Percentiles rank a stretch among this genome's conserved stretches.
phyloP scores from a whole-genome alignment of 2,113 vertebrate genomes.

The Phoxinus phoxinus region DNA sequence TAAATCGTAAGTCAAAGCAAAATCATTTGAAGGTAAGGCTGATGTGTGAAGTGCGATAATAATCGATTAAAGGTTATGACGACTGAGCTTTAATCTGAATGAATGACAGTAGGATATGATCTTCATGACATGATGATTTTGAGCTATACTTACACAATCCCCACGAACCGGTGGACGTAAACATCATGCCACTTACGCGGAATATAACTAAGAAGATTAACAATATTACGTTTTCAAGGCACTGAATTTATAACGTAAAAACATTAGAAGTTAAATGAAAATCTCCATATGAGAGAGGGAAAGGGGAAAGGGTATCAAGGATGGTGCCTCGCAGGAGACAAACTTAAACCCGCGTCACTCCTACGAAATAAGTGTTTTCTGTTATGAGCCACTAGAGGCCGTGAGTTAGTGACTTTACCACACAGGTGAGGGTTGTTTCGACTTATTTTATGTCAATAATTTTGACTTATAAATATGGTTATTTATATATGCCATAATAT shows the following conservation, averaged over 20 bases:
- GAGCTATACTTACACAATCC: constrained; percentile 74
- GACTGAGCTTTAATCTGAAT: constrained; percentile 43
- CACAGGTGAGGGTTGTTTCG: not conserved
- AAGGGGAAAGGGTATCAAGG: constrained; percentile 50
- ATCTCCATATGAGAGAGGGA: constrained; percentile 45
- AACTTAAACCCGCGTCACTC: constrained; percentile 15
- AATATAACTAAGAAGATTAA: not conserved
- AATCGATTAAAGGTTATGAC: not conserved
- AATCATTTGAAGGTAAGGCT: too few species aligned
- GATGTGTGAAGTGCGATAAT: not conserved
- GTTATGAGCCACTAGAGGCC: not conserved
- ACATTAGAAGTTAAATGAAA: constrained; percentile 65
- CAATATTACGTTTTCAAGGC: not conserved
- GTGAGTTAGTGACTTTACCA: not conserved
- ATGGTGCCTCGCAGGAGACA: constrained; percentile 52
- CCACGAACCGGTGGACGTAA: constrained; percentile 77
- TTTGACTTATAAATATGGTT: too few species aligned
- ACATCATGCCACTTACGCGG: constrained; percentile 64
- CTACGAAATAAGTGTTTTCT: constrained; percentile 33
- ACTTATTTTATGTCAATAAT: not conserved
- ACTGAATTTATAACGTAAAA: constrained; percentile 43
- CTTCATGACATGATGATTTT: constrained; percentile 20
- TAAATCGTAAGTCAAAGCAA: not conserved
- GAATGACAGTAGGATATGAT: constrained; percentile 66
- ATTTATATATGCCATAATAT: not conserved